Base-by-base conservation (phyloP, 92 coral and sea anemone species). In the Meandrina meandrites region DNA sequence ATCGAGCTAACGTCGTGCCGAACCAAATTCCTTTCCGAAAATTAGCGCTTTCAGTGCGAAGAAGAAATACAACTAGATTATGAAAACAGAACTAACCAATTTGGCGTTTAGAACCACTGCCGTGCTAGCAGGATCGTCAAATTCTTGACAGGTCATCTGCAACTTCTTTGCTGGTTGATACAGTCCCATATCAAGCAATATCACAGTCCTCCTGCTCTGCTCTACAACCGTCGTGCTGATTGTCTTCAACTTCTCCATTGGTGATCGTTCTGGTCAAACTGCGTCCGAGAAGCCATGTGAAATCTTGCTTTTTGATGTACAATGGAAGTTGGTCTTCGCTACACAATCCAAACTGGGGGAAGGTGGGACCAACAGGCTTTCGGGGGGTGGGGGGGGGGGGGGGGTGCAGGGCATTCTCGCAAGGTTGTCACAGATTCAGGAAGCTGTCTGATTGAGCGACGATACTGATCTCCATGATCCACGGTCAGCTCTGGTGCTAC, bases 401-500 rank as follows among this genome's bases (percentile, higher is more conserved):
- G 84, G 87, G 94, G 90, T 34, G 86, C 83, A 47, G 94, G 90
- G 78, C 94, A 92, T 77, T 89, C 92, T 51, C 89, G 86, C 68
- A 92, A 79, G 42, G 54, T 67, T 31, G 84, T 75, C 50, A 80
- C 81, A 70, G 92, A 80, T 69, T 80, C 87, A 30, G 90, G 92
- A 30, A 92, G 81, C 53, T 92, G 78, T 40, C 79, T 89, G 70
- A 89, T 86, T 48, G 92, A 89, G 73, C 94, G 90, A 67, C 60
- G 40, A 66, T 71, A 28, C 76, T 82, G 88, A 50, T 75, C 34
- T 47, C 35, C 45, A 57, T 81, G 32, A 72, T 67, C 87, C 42
- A 83, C 16, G 66, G 78, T 87, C 79, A 32, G 75, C 27, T 91
- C 91, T 57, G 85, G 89, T 37, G 45, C 56, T 60, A 11, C 24